phyloP scores from a whole-genome alignment of 2,888 invertebrate genomes.

The Acleris cristana region DNA sequence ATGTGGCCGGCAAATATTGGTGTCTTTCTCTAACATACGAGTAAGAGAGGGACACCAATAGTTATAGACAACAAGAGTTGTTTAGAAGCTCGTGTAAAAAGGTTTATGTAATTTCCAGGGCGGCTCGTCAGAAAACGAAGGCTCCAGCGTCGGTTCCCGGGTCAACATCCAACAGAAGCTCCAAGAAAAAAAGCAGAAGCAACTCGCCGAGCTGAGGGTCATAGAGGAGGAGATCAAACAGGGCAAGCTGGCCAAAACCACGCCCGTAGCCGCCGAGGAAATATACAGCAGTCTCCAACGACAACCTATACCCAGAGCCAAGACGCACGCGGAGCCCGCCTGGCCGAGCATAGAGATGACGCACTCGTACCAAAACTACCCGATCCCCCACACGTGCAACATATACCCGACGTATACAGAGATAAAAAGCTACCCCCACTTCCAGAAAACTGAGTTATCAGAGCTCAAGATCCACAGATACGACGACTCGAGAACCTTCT shows the following conservation, averaged over 20 bases:
- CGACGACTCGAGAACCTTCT: slow-evolving; percentile 66
- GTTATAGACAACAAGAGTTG: too few relatives aligned
- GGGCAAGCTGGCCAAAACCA: slow-evolving; percentile 87
- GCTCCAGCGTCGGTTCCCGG: slow-evolving; percentile 88
- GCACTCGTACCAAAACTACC: slow-evolving; percentile 78
- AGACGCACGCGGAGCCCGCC: slow-evolving; percentile 85
- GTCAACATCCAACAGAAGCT: slow-evolving; percentile 94
- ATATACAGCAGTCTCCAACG: slow-evolving; percentile 79
- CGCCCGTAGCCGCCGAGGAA: slow-evolving; percentile 81
- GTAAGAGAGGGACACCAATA: too few relatives aligned
- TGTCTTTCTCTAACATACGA: too few relatives aligned
- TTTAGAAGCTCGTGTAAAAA: too few relatives aligned
- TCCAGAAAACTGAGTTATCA: slow-evolving; percentile 51
- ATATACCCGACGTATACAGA: slow-evolving; percentile 75
- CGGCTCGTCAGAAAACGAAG: slow-evolving; percentile 89
- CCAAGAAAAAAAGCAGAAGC: slow-evolving; percentile 94
- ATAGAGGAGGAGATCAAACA: slow-evolving; percentile 94
- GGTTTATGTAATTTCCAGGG: slow-evolving; percentile 60
- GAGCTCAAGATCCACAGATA: slow-evolving; percentile 61
- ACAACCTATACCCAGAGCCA: slow-evolving; percentile 88
- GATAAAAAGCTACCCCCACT: slow-evolving; percentile 67
- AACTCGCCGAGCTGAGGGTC: slow-evolving; percentile 90
- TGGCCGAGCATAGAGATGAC: slow-evolving; percentile 78
- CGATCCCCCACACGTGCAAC: slow-evolving; percentile 69
- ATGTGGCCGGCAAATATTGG: too few relatives aligned